phyloP scores from a whole-genome alignment of 1,140 invertebrate genomes.

The Hypsibius dujardini region DNA sequence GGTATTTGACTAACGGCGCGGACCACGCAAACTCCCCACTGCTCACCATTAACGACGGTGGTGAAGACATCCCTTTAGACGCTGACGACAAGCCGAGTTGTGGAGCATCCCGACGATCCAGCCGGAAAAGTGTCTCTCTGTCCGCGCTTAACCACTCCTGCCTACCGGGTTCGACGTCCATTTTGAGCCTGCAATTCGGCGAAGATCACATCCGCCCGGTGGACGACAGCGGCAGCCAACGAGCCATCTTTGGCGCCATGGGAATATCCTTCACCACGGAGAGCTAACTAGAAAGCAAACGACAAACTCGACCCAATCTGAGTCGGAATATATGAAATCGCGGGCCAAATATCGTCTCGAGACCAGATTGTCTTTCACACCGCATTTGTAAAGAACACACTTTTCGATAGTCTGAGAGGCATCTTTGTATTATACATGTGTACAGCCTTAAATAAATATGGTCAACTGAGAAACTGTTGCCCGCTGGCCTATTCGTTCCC shows the following conservation, averaged over 20 bases:
- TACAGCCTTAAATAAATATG: too few species aligned
- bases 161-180: constrained; percentile 7
- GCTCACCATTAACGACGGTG: neutral
- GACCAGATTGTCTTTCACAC: too few species aligned
- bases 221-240: neutral
- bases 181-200: neutral
- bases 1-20: neutral
- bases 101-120: neutral
- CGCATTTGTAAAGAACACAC: too few species aligned
- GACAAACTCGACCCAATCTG: neutral
- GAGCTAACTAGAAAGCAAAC: neutral
- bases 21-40: neutral
- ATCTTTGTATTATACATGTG: too few species aligned
- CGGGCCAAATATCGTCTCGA: too few species aligned
- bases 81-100: neutral
- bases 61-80: constrained; percentile 7
- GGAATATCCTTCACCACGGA: constrained; percentile 9
- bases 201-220: neutral
- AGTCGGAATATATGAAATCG: too few species aligned
- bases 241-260: neutral
- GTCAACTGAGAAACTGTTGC: too few species aligned
- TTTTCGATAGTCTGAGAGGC: too few species aligned
- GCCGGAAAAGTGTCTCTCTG: constrained; percentile 11
- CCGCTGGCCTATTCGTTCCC: too few species aligned
- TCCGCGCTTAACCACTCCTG: constrained; percentile 14